Conservation (phyloP, 2,113 vertebrate genomes). For the Chinchilla lanigera region DNA sequence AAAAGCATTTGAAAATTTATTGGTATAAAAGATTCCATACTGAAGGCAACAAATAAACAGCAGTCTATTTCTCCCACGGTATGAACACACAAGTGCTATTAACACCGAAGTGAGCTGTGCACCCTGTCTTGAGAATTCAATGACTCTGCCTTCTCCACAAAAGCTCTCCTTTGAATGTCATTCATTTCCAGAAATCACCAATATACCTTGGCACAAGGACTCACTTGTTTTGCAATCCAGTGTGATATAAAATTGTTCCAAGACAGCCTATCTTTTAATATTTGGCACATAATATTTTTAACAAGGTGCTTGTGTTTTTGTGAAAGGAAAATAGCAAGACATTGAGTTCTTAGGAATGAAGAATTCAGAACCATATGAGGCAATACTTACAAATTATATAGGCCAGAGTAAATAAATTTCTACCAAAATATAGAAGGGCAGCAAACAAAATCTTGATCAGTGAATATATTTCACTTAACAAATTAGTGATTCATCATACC, state of each 20-base stretch:
- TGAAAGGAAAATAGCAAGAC: constrained; percentile 45
- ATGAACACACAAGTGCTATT: constrained; percentile 64
- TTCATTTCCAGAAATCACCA: constrained; percentile 66
- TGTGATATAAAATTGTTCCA: constrained; percentile 69
- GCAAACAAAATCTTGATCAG: constrained; percentile 10
- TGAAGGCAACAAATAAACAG: constrained; percentile 65
- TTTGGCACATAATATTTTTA: constrained; percentile 69
- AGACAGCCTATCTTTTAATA: constrained; percentile 66
- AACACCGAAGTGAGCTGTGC: constrained; percentile 27
- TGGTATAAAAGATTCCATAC: constrained; percentile 36
- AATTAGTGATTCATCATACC: background rate
- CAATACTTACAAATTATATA: constrained; percentile 50
- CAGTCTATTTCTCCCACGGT: constrained; percentile 58
- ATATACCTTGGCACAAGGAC: constrained; percentile 60
- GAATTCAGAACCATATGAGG: background rate
- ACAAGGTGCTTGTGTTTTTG: constrained; percentile 59
- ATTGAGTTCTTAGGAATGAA: constrained; percentile 43
- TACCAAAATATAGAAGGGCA: constrained; percentile 58
- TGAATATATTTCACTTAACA: constrained; percentile 42
- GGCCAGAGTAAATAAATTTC: background rate
- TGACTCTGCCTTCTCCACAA: constrained; percentile 58
- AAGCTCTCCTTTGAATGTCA: constrained; percentile 58
- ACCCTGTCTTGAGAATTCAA: constrained; percentile 59
- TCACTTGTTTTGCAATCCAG: constrained; percentile 66
- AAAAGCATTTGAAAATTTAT: constrained; percentile 49